Conservation (phyloP, 2,113 vertebrate species). For the Toxotes jaculatrix region DNA sequence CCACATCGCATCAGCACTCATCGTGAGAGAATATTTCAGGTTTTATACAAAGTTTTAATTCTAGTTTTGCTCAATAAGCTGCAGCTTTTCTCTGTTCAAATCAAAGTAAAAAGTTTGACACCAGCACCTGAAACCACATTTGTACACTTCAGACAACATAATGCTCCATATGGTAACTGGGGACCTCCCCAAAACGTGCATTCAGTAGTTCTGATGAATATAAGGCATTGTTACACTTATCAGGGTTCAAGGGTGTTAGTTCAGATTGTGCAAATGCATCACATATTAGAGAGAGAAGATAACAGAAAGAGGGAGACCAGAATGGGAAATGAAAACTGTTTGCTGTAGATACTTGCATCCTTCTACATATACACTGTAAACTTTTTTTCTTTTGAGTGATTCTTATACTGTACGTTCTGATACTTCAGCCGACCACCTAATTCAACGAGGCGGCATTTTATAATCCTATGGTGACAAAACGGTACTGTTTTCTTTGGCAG, state of each 20-base stretch:
- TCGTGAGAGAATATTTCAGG: neutral
- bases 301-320: conserved; percentile 66
- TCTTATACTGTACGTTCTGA: conserved; percentile 64
- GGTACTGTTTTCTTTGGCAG: conserved; percentile 95
- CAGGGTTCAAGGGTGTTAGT: conserved; percentile 81
- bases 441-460: conserved; percentile 44
- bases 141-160: conserved; percentile 70
- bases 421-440: conserved; percentile 55
- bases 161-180: conserved; percentile 78
- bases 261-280: conserved; percentile 84
- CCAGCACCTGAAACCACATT: conserved; percentile 80
- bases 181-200: conserved; percentile 80
- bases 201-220: conserved; percentile 86
- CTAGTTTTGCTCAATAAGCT: neutral
- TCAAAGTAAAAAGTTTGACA: conserved; percentile 61
- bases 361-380: conserved; percentile 81
- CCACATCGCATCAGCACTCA: neutral
- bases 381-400: conserved; percentile 62
- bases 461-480: conserved; percentile 81
- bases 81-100: neutral
- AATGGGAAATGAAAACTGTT: conserved; percentile 49
- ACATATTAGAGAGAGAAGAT: conserved; percentile 80
- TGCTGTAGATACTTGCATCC: conserved; percentile 68
- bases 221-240: conserved; percentile 91
- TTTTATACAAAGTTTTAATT: neutral